Evolutionary conservation across 2,888 invertebrate genomes (phyloP).

Genomic region (Andrena hattorfiana): DNA sequence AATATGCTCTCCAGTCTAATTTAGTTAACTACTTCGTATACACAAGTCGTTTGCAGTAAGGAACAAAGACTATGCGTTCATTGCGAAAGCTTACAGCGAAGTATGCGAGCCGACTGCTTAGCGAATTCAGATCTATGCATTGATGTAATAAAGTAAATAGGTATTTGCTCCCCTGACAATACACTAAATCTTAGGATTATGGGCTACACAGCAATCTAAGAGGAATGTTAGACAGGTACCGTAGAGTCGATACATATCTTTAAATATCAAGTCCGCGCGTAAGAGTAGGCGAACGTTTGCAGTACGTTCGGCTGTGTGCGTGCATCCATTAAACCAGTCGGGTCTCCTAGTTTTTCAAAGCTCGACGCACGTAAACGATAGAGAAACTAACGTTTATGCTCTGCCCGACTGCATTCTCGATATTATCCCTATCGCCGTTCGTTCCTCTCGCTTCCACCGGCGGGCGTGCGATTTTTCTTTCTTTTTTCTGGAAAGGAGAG

Average conservation of each 20-base stretch:
- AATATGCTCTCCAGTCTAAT: no score
- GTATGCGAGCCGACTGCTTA: no score
- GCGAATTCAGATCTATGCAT: no score
- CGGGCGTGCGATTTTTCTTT: conserved; percentile 43
- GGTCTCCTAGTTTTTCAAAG: conserved; percentile 25
- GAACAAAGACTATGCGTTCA: no score
- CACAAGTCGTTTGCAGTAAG: no score
- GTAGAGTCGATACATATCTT: background rate
- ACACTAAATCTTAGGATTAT: conserved; percentile 5
- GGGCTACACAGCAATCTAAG: background rate
- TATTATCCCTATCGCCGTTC: conserved; percentile 56
- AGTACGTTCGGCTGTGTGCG: background rate
- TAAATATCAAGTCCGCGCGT: background rate
- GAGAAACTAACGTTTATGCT: conserved; percentile 37
- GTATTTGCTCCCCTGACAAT: background rate
- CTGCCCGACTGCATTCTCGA: conserved; percentile 49
- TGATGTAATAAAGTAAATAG: background rate
- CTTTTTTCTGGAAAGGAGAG: conserved; percentile 79
- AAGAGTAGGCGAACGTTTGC: conserved; percentile 11
- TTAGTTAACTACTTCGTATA: no score
- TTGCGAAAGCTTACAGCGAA: no score
- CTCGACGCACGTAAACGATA: conserved; percentile 24
- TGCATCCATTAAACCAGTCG: conserved; percentile 18
- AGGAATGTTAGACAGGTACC: conserved; percentile 9
- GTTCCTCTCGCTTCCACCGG: conserved; percentile 53